Evolutionary conservation across 1,140 invertebrate species (phyloP), one percentile per base, ranked within the genome.

Genomic region (Harpegnathos saltator): DNA sequence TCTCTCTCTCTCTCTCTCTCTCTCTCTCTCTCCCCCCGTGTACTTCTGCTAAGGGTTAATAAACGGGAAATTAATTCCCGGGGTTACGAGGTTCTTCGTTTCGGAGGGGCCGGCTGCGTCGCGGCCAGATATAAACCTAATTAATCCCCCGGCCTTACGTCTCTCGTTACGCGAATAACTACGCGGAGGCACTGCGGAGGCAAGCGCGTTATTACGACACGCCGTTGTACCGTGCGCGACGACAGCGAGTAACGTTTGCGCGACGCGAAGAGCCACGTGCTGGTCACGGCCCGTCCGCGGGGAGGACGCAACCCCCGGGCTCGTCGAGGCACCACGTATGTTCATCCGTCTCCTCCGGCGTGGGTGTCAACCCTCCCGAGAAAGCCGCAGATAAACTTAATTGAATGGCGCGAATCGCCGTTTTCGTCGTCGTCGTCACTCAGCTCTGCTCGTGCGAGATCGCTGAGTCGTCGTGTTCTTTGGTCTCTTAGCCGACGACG

Each of bases 331-430:
- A 17, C 56, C 11, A 15, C 52, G 48, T 38, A 22, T 15, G 33
- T 7, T 33, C 33, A 33, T 54, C 11, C 48, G 48, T 11, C 4
- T 33, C 68, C 19, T 14, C n/a, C 44, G 15, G 14, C 26, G n/a
- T n/a, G n/a, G n/a, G n/a, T n/a, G n/a, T n/a, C n/a, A n/a, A n/a
- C n/a, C n/a, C n/a, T n/a, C n/a, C n/a, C n/a, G 58, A 74, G 78
- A 73, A 72, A 58, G 50, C 33, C 50, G 19, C 54, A 88, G 87
- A 89, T 89, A 89, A 89, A 89, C 75, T 89, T 87, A 89, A 89
- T 89, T 86, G 84, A 89, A 89, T 86, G 68, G 87, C 82, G 52
- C 66, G 82, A 87, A 86, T 52, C 78, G 72, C 80, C 85, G 61
- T 83, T 77, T 77, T 80, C 33, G 33, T 33, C 72, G n/a, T n/a